Conservation (phyloP, 2,888 invertebrate genomes). For the Margaritifera margaritifera region DNA sequence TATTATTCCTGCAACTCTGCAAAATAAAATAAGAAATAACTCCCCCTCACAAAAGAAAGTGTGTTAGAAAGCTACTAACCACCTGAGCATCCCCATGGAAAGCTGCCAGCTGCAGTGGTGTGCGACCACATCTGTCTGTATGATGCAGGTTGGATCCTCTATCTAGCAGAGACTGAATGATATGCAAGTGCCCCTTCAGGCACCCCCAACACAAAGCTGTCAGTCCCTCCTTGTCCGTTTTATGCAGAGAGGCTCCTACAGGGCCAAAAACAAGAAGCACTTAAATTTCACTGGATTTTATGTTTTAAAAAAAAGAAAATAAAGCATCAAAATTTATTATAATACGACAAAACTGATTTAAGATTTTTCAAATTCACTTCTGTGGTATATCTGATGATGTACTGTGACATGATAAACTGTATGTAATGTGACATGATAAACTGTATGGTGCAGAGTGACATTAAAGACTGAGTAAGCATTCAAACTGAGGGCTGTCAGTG, state of each 20-base stretch:
- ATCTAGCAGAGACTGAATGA: conserved; percentile 85
- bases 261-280: conserved; percentile 23
- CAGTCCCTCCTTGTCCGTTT: conserved; percentile 89
- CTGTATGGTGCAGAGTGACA: too few relatives aligned
- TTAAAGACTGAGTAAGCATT: too few relatives aligned
- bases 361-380: too few relatives aligned
- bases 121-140: conserved; percentile 89
- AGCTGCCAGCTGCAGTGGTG: conserved; percentile 92
- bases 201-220: conserved; percentile 94
- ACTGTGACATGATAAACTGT: too few relatives aligned
- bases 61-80: conserved; percentile 55
- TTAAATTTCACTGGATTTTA: not conserved
- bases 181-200: conserved; percentile 85
- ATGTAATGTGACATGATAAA: too few relatives aligned
- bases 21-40: not conserved
- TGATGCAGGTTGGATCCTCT: conserved; percentile 87
- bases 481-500: too few relatives aligned
- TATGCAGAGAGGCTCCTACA: conserved; percentile 83
- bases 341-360: too few relatives aligned
- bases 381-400: too few relatives aligned
- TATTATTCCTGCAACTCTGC: too few relatives aligned
- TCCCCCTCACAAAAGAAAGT: not conserved
- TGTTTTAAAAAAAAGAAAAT: too few relatives aligned
- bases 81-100: conserved; percentile 75
- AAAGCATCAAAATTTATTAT: too few relatives aligned